Conservation (phyloP, 2,888 invertebrate genomes). For the Epistrophe eligans region DNA sequence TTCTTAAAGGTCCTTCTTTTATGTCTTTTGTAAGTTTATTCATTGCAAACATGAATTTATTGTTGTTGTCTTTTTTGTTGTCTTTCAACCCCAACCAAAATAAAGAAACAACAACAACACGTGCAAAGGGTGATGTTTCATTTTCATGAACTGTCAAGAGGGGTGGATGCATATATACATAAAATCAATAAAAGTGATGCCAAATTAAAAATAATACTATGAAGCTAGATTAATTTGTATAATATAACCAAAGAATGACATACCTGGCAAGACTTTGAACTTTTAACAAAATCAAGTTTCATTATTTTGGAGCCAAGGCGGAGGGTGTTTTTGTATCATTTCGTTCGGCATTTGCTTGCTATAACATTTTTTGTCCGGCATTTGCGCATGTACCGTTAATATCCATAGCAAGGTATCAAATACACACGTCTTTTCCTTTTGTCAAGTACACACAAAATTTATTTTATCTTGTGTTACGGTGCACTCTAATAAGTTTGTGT, state of each 20-base stretch:
- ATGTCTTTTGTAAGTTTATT: constrained; percentile 34
- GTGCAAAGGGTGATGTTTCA: constrained; percentile 32
- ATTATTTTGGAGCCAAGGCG: constrained; percentile 25
- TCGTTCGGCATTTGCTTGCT: constrained; percentile 17
- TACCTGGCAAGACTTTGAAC: constrained; percentile 56
- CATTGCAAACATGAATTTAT: constrained; percentile 32
- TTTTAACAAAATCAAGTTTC: constrained; percentile 50
- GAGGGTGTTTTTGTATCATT: constrained; percentile 42
- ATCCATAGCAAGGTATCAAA: constrained; percentile 19
- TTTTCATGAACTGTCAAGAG: constrained; percentile 38
- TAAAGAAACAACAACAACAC: constrained; percentile 9
- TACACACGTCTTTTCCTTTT: constrained; percentile 59
- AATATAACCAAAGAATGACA: background rate
- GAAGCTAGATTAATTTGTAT: background rate
- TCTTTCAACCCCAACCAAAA: constrained; percentile 37
- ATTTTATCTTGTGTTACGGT: constrained; percentile 38
- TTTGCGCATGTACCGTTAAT: constrained; percentile 52
- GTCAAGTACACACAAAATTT: constrained; percentile 58
- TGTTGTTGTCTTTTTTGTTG: background rate
- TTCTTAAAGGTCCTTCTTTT: constrained; percentile 29
- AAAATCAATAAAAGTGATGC: constrained; percentile 64
- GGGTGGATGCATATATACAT: constrained; percentile 20
- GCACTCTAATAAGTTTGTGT: constrained; percentile 19
- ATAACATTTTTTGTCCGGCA: constrained; percentile 7
- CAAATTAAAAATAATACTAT: constrained; percentile 16